These are phyloP conservation scores for Folsomia candida DNA, from an alignment of 2,888 invertebrate species.

Conservation along the genomic window DNA sequence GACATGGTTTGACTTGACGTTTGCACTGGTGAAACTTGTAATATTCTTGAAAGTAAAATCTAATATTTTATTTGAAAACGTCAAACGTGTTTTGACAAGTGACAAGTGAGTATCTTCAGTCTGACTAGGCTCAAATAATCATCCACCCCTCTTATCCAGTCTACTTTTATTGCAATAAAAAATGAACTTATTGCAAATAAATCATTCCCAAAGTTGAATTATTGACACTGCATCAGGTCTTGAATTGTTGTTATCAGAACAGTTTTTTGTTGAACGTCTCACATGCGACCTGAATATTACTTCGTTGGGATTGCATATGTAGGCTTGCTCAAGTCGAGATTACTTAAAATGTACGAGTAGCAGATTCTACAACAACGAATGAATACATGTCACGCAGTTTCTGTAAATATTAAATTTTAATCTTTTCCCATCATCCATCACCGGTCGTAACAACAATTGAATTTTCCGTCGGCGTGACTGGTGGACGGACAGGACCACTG, in stretches of 20 bases:
- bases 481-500: no score
- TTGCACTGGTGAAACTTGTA: not conserved
- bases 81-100: not conserved
- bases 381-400: not conserved
- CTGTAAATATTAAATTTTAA: constrained; percentile 17
- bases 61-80: not conserved
- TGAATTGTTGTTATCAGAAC: no score
- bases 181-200: not conserved
- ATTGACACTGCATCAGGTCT: constrained; percentile 4
- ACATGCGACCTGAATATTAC: no score
- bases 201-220: not conserved
- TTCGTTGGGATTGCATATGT: no score
- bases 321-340: no score
- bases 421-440: constrained; percentile 10
- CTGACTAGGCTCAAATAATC: not conserved
- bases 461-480: not conserved
- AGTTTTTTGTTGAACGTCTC: no score
- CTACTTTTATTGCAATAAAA: not conserved
- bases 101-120: not conserved
- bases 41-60: not conserved
- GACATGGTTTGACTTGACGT: not conserved
- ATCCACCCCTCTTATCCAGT: not conserved
- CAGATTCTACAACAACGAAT: not conserved
- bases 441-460: not conserved
- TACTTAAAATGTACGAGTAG: no score